These are phyloP conservation scores for Euspilapteryx auroguttella DNA, from an alignment of 2,888 invertebrate genomes.

Conservation along the genomic window DNA sequence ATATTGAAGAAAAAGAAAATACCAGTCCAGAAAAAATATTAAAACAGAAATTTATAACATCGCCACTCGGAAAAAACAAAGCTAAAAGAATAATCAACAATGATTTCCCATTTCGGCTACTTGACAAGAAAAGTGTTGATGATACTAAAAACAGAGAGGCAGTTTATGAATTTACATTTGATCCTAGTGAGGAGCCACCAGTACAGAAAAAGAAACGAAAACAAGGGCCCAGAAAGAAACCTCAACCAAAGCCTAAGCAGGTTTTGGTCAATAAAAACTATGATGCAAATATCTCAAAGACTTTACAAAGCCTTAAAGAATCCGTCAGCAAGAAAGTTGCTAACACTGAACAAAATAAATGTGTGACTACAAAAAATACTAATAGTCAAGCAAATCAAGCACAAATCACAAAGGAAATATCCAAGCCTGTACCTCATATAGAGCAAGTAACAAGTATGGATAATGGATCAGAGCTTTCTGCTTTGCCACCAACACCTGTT, in stretches of 20 bases:
- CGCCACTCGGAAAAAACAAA: too few relatives aligned
- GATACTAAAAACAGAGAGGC: constrained; percentile 17
- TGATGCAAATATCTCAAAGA: constrained; percentile 34
- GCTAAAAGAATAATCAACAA: constrained; percentile 13
- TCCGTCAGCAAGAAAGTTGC: constrained; percentile 11
- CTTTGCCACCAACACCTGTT: too few relatives aligned
- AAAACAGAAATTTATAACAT: too few relatives aligned
- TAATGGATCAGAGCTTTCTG: not conserved
- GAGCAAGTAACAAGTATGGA: not conserved
- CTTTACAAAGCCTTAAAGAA: constrained; percentile 27
- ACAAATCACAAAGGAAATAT: not conserved
- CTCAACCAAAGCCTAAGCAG: constrained; percentile 22
- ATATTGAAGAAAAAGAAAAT: too few relatives aligned
- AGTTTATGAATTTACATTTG: constrained; percentile 50
- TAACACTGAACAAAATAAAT: too few relatives aligned
- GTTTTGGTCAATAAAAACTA: constrained; percentile 26
- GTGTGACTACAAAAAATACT: not conserved
- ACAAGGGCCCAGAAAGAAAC: constrained; percentile 18
- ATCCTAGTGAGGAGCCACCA: constrained; percentile 42
- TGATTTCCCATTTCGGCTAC: constrained; percentile 22
- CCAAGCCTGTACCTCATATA: not conserved
- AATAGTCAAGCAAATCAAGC: not conserved
- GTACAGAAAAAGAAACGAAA: constrained; percentile 40
- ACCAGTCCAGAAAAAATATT: too few relatives aligned
- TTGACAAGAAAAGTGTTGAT: constrained; percentile 21